Conservation (phyloP, 2,888 invertebrate genomes). For the Clistopyga incitator region DNA sequence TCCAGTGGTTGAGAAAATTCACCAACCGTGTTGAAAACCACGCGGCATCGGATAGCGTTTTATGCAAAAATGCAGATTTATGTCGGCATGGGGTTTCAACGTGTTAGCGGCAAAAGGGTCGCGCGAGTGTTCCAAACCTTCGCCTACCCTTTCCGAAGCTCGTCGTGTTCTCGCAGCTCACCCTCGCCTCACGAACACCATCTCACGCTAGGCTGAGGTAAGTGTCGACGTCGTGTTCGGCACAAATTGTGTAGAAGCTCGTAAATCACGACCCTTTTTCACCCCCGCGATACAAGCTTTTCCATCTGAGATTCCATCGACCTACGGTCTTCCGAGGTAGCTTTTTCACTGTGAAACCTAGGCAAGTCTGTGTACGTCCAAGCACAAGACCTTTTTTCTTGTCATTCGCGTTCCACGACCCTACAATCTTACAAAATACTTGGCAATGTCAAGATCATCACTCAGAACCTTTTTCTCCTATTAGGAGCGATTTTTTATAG, state of each 20-base stretch:
- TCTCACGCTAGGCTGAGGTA: slow-evolving; percentile 49
- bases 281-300: slow-evolving; percentile 46
- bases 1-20: slow-evolving; percentile 18
- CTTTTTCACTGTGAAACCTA: slow-evolving; percentile 39
- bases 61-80: slow-evolving; percentile 67
- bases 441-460: slow-evolving; percentile 26
- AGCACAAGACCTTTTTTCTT: slow-evolving; percentile 27
- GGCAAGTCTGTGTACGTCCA: background rate
- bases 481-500: slow-evolving; percentile 7
- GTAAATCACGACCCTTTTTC: slow-evolving; percentile 59
- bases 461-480: slow-evolving; percentile 30
- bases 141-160: background rate
- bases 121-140: slow-evolving; percentile 32
- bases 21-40: slow-evolving; percentile 11
- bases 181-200: slow-evolving; percentile 35
- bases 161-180: slow-evolving; percentile 11
- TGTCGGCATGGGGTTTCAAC: slow-evolving; percentile 41
- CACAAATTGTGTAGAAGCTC: slow-evolving; percentile 65
- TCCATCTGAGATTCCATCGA: slow-evolving; percentile 47
- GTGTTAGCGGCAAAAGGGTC: slow-evolving; percentile 41
- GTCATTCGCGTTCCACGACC: slow-evolving; percentile 13
- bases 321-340: slow-evolving; percentile 9
- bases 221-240: slow-evolving; percentile 63
- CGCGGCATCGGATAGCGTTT: slow-evolving; percentile 28
- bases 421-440: slow-evolving; percentile 32